phyloP scores from a whole-genome alignment of 2,888 invertebrate species.

The Adelognathus sp. region DNA sequence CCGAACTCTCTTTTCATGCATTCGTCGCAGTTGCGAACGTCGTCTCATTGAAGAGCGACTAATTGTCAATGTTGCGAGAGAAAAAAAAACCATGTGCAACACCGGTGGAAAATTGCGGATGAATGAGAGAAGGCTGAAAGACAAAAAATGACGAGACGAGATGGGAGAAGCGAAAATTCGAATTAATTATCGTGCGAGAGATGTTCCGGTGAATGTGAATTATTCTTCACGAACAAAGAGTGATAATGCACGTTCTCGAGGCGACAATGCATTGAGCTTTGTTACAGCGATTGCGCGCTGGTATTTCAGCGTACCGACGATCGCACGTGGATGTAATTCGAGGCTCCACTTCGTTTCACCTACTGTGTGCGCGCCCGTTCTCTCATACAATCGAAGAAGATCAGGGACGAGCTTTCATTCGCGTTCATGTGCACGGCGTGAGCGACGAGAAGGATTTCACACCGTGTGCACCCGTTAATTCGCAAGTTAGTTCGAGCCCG shows the following conservation, averaged over 20 bases:
- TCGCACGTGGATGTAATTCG: constrained; percentile 15
- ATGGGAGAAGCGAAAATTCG: constrained; percentile 21
- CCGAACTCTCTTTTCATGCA: too few species aligned
- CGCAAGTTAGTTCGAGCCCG: constrained; percentile 15
- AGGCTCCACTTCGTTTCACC: neutral
- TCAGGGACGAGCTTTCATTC: constrained; percentile 9
- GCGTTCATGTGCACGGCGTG: neutral
- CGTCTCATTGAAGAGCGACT: constrained; percentile 60
- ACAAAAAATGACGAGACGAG: constrained; percentile 6
- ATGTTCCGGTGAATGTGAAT: constrained; percentile 10
- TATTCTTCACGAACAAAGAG: constrained; percentile 22
- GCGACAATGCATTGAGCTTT: neutral
- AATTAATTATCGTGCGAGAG: constrained; percentile 43
- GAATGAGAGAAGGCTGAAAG: constrained; percentile 27
- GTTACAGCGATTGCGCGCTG: neutral
- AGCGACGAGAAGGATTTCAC: constrained; percentile 11
- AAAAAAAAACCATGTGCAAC: constrained; percentile 33
- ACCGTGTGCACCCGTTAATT: constrained; percentile 25
- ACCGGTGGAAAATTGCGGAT: constrained; percentile 32
- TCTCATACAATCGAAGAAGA: neutral
- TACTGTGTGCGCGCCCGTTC: neutral
- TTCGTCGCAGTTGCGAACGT: constrained; percentile 28
- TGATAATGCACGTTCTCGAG: neutral
- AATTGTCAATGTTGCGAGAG: constrained; percentile 57
- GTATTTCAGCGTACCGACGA: neutral